These are phyloP conservation scores for Aegotheles bennettii DNA, from an alignment of 2,113 vertebrate species.

Conservation along the genomic window DNA sequence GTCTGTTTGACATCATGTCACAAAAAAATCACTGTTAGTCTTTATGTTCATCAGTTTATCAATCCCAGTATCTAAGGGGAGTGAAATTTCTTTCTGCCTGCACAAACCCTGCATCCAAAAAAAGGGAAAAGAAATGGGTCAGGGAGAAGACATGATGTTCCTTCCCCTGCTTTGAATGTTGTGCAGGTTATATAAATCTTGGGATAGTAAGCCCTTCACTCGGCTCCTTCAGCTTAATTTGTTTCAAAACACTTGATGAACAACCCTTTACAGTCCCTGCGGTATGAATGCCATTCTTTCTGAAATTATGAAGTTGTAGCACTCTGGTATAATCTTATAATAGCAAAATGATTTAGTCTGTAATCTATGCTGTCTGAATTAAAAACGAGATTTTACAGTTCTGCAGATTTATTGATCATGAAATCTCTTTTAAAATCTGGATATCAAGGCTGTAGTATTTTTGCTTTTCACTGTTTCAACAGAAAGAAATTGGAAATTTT, in stretches of 20 bases:
- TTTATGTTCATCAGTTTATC: neutral
- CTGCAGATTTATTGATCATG: neutral
- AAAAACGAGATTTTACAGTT: neutral
- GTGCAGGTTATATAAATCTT: neutral
- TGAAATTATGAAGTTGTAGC: neutral
- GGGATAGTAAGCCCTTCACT: neutral
- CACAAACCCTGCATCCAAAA: neutral
- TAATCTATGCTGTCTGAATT: neutral
- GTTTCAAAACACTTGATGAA: neutral
- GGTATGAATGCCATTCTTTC: neutral
- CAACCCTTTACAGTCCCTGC: neutral
- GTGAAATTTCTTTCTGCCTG: neutral
- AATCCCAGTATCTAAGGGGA: neutral
- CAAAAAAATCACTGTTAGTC: neutral
- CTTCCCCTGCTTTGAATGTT: neutral
- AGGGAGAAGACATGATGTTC: neutral
- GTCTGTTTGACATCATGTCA: neutral
- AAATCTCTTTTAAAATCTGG: neutral
- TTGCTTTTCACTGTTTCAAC: neutral
- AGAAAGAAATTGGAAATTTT: neutral
- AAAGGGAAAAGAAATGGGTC: neutral
- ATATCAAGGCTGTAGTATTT: neutral
- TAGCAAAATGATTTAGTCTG: neutral
- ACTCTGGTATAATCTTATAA: neutral
- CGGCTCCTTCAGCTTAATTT: neutral